phyloP scores from a whole-genome alignment of 2,797 vertebrate genomes.

The Parotocinclus haroldoi region DNA sequence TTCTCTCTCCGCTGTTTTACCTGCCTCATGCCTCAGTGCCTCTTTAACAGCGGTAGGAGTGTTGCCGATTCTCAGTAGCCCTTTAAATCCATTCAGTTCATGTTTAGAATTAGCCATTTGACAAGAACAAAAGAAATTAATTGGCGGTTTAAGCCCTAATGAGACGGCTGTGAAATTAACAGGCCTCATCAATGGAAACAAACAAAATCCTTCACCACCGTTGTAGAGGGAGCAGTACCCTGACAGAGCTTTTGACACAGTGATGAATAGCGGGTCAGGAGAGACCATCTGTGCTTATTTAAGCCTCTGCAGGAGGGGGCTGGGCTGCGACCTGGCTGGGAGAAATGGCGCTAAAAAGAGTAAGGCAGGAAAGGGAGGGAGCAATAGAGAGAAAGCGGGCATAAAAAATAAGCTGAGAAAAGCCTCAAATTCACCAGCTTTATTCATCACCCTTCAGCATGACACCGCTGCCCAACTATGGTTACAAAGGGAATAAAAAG shows the following conservation, averaged over 20 bases:
- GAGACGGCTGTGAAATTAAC: conserved; percentile 92
- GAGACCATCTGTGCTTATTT: conserved; percentile 90
- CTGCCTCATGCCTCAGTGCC: conserved; percentile 68
- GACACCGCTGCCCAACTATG: conserved; percentile 72
- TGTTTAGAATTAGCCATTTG: conserved; percentile 93
- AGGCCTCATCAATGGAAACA: conserved; percentile 91
- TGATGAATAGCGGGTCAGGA: conserved; percentile 83
- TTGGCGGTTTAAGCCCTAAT: conserved; percentile 96
- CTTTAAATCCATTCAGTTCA: conserved; percentile 72
- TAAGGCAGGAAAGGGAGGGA: conserved; percentile 18
- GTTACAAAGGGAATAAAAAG: conserved; percentile 76
- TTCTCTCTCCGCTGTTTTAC: conserved; percentile 57
- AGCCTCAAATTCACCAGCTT: conserved; percentile 73
- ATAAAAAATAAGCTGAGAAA: conserved; percentile 57
- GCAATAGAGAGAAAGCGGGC: conserved; percentile 12
- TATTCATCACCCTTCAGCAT: conserved; percentile 81
- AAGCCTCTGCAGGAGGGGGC: conserved; percentile 61
- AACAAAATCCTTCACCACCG: conserved; percentile 83
- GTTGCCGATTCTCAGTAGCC: conserved; percentile 56
- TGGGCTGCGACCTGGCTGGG: conserved; percentile 59
- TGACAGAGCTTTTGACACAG: conserved; percentile 83
- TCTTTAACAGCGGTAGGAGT: conserved; percentile 50
- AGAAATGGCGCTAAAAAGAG: conserved; percentile 69
- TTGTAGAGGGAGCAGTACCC: conserved; percentile 78
- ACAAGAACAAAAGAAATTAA: conserved; percentile 97